These are phyloP conservation scores for Alosa sapidissima DNA, from an alignment of 2,797 vertebrate genomes.

Conservation along the genomic window DNA sequence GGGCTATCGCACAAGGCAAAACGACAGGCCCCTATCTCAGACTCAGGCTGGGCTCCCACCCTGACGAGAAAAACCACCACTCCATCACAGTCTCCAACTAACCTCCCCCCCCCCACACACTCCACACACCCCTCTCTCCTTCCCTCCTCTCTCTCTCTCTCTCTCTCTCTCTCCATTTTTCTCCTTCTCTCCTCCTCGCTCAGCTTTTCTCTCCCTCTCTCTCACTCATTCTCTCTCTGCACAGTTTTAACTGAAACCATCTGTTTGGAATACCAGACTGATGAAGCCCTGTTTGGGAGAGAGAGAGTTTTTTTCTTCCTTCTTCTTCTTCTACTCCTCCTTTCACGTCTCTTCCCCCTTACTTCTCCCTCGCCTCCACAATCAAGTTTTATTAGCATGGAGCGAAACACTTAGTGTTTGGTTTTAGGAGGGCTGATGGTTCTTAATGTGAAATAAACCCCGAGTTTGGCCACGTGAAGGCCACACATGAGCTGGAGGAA, in stretches of 20 bases:
- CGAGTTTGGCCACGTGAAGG: conserved; percentile 54
- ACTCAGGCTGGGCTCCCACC: neutral
- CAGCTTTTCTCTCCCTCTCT: conserved; percentile 51
- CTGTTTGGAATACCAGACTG: conserved; percentile 85
- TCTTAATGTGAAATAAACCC: conserved; percentile 68
- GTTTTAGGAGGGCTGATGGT: conserved; percentile 72
- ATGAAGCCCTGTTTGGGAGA: conserved; percentile 77
- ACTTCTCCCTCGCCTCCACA: conserved; percentile 69
- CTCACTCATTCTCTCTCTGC: conserved; percentile 63
- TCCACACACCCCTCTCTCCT: conserved; percentile 63
- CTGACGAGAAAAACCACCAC: conserved; percentile 13
- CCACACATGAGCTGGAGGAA: conserved; percentile 44
- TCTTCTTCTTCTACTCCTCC: conserved; percentile 49
- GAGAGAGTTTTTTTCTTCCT: neutral
- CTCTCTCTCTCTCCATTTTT: conserved; percentile 4
- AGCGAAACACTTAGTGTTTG: conserved; percentile 72
- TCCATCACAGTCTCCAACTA: conserved; percentile 28
- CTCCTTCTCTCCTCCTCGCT: conserved; percentile 1
- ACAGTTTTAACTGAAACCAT: conserved; percentile 82
- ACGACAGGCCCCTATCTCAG: conserved; percentile 67
- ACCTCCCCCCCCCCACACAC: neutral
- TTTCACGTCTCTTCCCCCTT: conserved; percentile 57
- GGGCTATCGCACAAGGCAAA: conserved; percentile 67
- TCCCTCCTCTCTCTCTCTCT: conserved; percentile 20
- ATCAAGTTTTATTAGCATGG: conserved; percentile 78